These are phyloP conservation scores for Rhodophaea formosa DNA, from an alignment of 2,888 invertebrate species.

Conservation along the genomic window DNA sequence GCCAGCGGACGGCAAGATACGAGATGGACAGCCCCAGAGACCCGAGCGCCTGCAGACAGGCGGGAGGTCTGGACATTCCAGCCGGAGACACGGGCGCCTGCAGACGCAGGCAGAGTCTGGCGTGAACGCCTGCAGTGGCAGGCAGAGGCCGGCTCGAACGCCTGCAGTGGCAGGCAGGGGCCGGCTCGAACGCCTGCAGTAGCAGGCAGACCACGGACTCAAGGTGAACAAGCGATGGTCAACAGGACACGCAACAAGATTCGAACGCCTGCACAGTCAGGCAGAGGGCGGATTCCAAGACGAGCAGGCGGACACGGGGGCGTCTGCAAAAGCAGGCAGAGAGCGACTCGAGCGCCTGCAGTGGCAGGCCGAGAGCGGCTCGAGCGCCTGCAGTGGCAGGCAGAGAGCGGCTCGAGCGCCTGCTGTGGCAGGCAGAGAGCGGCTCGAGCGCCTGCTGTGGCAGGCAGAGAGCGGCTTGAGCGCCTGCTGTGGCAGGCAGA, in stretches of 20 bases:
- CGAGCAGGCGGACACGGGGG: background rate
- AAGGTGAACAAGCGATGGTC: background rate
- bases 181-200: too few relatives aligned
- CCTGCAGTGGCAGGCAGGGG: background rate
- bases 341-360: background rate
- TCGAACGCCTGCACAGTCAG: background rate
- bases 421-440: background rate
- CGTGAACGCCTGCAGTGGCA: too few relatives aligned
- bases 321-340: background rate
- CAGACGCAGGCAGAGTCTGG: too few relatives aligned
- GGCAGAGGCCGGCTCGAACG: too few relatives aligned
- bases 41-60: background rate
- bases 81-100: background rate
- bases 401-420: background rate
- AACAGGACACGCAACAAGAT: background rate
- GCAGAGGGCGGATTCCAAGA: background rate
- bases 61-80: background rate
- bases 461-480: background rate
- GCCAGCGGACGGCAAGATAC: background rate
- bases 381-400: background rate
- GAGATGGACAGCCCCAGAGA: background rate
- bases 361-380: background rate
- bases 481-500: background rate
- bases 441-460: constrained; percentile 1
- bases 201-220: background rate